A percentile compares a stretch with the other conserved stretches of the same genome.
Evolutionary conservation across 2,888 invertebrate genomes (phyloP).

Genomic region (Serrognathus titanus): DNA sequence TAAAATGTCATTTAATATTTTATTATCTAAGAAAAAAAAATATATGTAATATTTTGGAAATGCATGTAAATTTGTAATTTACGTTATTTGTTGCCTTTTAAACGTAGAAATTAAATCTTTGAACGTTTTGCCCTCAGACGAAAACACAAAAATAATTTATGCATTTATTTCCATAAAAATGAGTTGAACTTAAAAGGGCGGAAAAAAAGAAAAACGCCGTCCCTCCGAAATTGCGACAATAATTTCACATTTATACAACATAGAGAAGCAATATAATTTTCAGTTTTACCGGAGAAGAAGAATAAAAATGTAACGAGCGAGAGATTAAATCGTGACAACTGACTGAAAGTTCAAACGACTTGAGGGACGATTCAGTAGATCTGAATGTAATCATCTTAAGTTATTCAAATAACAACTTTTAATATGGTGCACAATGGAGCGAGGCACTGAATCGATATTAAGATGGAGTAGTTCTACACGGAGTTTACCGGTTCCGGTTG

Average conservation of each 20-base stretch:
- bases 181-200: background rate
- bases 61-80: no score
- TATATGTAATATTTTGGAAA: no score
- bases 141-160: background rate
- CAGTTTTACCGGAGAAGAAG: slow-evolving; percentile 2
- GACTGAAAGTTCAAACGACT: slow-evolving; percentile 19
- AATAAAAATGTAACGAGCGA: slow-evolving; percentile 2
- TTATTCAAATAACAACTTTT: slow-evolving; percentile 34
- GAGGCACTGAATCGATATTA: slow-evolving; percentile 23
- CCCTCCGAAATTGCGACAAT: background rate
- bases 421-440: slow-evolving; percentile 33
- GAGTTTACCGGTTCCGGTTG: slow-evolving; percentile 21
- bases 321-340: slow-evolving; percentile 18
- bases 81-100: no score
- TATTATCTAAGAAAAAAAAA: no score
- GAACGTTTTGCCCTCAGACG: no score
- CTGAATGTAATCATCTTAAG: slow-evolving; percentile 33
- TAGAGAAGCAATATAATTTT: slow-evolving; percentile 5
- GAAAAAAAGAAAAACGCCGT: background rate
- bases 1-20: no score
- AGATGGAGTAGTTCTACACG: slow-evolving; percentile 23
- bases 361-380: slow-evolving; percentile 23
- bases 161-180: background rate
- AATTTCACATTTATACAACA: background rate
- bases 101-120: no score